These are phyloP conservation scores for Cetoscarus ocellatus DNA, from an alignment of 2,797 vertebrate species.

Conservation along the genomic window DNA sequence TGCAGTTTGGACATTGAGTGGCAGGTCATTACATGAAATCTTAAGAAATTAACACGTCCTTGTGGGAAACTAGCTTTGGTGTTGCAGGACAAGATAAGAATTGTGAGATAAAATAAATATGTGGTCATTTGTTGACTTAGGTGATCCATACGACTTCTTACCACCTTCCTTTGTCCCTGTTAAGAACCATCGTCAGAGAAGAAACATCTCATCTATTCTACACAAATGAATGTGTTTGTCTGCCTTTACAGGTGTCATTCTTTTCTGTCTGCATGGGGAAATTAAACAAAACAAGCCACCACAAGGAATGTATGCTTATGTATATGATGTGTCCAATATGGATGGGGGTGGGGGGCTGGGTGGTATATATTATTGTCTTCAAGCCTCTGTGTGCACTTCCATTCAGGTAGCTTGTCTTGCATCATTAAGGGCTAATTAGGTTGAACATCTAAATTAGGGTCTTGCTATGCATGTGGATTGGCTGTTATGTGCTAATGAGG, in stretches of 20 bases:
- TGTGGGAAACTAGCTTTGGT: too few species aligned
- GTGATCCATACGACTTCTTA: too few species aligned
- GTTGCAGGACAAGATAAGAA: too few species aligned
- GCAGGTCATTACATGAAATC: too few species aligned
- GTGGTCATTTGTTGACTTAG: too few species aligned
- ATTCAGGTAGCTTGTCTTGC: constrained; percentile 74
- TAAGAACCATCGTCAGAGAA: too few species aligned
- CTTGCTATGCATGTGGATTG: constrained; percentile 90
- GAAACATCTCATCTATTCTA: constrained; percentile 27
- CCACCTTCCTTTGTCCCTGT: too few species aligned
- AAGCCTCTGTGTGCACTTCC: constrained; percentile 62
- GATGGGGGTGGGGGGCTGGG: not conserved
- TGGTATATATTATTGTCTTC: constrained; percentile 41
- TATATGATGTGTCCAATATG: constrained; percentile 20
- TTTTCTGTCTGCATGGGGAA: not conserved
- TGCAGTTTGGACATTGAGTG: too few species aligned
- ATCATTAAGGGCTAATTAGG: constrained; percentile 86
- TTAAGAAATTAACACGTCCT: too few species aligned
- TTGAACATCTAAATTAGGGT: constrained; percentile 89
- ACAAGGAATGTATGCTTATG: constrained; percentile 18
- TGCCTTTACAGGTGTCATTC: constrained; percentile 10
- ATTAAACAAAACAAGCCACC: constrained; percentile 23
- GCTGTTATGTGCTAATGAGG: constrained; percentile 91
- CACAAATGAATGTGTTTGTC: constrained; percentile 21
- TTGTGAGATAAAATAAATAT: too few species aligned